A percentile compares a stretch with the other conserved stretches of the same genome.
Conservation (phyloP, 1,140 invertebrate genomes). For the Danaus melanippus region DNA sequence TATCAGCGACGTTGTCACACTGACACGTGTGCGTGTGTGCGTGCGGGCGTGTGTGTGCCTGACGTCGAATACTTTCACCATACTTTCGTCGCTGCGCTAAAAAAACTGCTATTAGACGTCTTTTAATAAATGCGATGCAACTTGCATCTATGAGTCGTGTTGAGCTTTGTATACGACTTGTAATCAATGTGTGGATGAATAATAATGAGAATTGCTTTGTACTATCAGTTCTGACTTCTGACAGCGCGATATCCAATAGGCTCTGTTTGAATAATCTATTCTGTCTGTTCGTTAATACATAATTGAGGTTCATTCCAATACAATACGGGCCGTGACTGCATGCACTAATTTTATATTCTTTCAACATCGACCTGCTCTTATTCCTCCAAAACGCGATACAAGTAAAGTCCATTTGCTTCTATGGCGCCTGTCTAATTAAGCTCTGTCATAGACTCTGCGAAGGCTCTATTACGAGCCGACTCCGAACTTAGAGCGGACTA, state of each 20-base stretch:
- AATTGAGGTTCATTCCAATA: no score
- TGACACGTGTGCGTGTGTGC: constrained; percentile 44
- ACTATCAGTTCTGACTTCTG: no score
- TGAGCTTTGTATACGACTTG: neutral
- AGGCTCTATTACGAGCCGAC: constrained; percentile 68
- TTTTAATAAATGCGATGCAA: constrained; percentile 61
- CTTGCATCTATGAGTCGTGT: constrained; percentile 21
- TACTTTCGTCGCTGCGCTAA: constrained; percentile 69
- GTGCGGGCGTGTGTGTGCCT: constrained; percentile 60
- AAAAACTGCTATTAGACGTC: constrained; percentile 60
- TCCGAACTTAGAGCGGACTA: constrained; percentile 66
- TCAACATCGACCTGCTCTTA: constrained; percentile 37
- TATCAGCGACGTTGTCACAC: neutral
- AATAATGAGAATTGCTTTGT: neutral
- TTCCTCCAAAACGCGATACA: constrained; percentile 50
- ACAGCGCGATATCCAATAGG: no score
- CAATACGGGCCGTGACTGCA: no score
- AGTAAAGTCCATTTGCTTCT: constrained; percentile 69
- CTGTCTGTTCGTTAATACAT: no score
- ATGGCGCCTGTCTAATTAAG: constrained; percentile 70
- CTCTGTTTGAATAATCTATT: no score
- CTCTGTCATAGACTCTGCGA: constrained; percentile 71
- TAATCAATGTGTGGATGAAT: neutral
- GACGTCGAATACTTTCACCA: constrained; percentile 69
- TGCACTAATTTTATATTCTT: constrained; percentile 16